Conservation (phyloP, 2,797 vertebrate species). For the Salarias fasciatus region DNA sequence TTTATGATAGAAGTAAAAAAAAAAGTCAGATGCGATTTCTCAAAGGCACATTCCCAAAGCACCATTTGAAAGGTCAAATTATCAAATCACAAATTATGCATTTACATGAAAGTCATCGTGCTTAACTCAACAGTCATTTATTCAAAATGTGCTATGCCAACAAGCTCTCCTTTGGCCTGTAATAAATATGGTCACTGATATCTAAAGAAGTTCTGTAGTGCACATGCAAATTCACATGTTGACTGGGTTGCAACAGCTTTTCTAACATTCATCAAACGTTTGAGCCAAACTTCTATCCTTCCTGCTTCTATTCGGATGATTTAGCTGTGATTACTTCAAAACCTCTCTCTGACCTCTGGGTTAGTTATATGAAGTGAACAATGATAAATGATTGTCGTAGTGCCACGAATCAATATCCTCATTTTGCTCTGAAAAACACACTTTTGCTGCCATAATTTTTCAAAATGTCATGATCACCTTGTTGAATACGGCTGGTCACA, state of each 20-base stretch:
- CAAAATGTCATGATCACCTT: too few relatives aligned
- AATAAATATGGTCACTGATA: conserved; percentile 45
- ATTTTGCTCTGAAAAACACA: too few relatives aligned
- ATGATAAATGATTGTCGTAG: too few relatives aligned
- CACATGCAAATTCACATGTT: conserved; percentile 19
- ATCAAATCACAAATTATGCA: too few relatives aligned
- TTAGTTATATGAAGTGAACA: too few relatives aligned
- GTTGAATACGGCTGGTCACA: too few relatives aligned
- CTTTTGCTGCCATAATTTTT: too few relatives aligned
- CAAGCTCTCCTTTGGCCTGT: conserved; percentile 58
- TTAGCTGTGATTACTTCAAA: too few relatives aligned
- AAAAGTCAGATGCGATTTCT: conserved; percentile 45
- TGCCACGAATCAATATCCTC: too few relatives aligned
- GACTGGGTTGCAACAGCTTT: conserved; percentile 32
- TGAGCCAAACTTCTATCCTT: too few relatives aligned
- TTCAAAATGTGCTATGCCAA: conserved; percentile 44
- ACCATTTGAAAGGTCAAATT: conserved; percentile 46
- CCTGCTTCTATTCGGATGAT: too few relatives aligned
- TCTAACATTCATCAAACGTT: conserved; percentile 5
- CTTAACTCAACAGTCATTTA: conserved; percentile 55
- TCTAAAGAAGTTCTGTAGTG: conserved; percentile 7
- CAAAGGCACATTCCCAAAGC: conserved; percentile 66
- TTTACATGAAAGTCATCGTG: conserved; percentile 46
- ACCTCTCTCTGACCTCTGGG: too few relatives aligned
- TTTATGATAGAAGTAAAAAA: conserved; percentile 58